A percentile compares a stretch with the other conserved stretches of the same genome.
Evolutionary conservation across 2,113 vertebrate genomes (phyloP).

Genomic region (Anser cygnoides): DNA sequence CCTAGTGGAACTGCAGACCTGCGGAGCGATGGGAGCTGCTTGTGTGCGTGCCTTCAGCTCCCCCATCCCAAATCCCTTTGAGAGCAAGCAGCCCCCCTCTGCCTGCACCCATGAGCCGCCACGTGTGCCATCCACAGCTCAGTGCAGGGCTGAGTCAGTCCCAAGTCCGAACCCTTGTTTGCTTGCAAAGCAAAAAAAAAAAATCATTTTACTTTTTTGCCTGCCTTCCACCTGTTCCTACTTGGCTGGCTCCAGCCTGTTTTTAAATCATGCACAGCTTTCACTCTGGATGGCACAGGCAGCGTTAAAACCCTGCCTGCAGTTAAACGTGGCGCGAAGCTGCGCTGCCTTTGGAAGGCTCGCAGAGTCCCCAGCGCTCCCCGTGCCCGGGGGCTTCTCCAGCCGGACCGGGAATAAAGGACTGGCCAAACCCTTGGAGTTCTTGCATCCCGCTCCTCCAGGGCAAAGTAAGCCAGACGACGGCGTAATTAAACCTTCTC

Average conservation of each 20-base stretch:
- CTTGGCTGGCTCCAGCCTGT: not conserved
- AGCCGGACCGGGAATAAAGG: not conserved
- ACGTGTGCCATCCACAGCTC: not conserved
- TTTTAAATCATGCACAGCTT: not conserved
- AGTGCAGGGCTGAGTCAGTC: not conserved
- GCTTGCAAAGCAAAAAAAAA: not conserved
- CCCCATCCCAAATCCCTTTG: not conserved
- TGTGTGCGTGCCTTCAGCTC: accelerated
- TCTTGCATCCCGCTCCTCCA: not conserved
- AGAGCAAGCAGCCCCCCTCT: not conserved
- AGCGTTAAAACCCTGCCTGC: not conserved
- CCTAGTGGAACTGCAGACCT: not conserved
- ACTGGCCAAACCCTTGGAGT: not conserved
- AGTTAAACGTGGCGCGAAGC: not conserved
- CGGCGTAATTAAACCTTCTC: not conserved
- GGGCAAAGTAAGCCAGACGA: not conserved
- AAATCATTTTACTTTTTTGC: not conserved
- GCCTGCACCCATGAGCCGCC: not conserved
- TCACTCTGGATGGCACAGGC: not conserved
- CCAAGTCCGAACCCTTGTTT: not conserved
- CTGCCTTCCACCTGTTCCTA: not conserved
- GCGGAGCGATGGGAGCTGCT: not conserved
- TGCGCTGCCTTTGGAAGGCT: not conserved
- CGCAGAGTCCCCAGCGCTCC: not conserved
- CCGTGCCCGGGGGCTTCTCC: not conserved